phyloP scores from a whole-genome alignment of 2,797 vertebrate species.

The Stomatorhinus walkeri region DNA sequence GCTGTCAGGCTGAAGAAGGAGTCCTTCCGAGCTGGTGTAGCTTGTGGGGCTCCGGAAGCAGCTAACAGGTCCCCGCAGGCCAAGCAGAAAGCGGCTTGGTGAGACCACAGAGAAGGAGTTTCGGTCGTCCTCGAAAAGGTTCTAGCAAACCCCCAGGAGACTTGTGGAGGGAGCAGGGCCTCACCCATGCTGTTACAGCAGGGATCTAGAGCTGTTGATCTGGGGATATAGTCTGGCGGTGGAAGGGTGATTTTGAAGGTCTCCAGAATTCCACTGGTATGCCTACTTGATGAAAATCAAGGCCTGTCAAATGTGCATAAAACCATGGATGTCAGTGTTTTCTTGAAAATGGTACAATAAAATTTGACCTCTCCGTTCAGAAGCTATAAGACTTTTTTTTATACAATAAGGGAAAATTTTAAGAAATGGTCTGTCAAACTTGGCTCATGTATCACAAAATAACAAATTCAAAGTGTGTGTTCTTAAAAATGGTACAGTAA shows the following conservation, averaged over 20 bases:
- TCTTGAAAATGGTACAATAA: not conserved
- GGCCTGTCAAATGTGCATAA: not conserved
- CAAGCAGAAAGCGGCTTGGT: not conserved
- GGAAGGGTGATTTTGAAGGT: not conserved
- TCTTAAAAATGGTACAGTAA: not conserved
- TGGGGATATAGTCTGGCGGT: not conserved
- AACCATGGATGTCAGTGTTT: not conserved
- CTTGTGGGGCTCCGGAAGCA: not conserved
- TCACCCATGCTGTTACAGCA: not conserved
- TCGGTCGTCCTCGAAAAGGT: not conserved
- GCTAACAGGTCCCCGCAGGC: not conserved
- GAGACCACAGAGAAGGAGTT: not conserved
- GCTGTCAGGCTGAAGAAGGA: not conserved
- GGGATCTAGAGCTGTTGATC: not conserved
- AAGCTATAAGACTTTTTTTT: not conserved
- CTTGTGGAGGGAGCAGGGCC: not conserved
- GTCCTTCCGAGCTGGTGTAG: not conserved
- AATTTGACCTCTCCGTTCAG: not conserved
- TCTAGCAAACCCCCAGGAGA: not conserved
- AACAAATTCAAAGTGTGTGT: not conserved
- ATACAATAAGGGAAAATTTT: not conserved
- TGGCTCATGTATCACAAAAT: not conserved
- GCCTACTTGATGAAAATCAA: not conserved
- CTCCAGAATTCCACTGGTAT: not conserved
- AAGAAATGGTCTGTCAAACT: not conserved